A percentile compares a stretch with the other conserved stretches of the same genome.
phyloP scores from a whole-genome alignment of 2,797 vertebrate species.

The Squalus acanthias region DNA sequence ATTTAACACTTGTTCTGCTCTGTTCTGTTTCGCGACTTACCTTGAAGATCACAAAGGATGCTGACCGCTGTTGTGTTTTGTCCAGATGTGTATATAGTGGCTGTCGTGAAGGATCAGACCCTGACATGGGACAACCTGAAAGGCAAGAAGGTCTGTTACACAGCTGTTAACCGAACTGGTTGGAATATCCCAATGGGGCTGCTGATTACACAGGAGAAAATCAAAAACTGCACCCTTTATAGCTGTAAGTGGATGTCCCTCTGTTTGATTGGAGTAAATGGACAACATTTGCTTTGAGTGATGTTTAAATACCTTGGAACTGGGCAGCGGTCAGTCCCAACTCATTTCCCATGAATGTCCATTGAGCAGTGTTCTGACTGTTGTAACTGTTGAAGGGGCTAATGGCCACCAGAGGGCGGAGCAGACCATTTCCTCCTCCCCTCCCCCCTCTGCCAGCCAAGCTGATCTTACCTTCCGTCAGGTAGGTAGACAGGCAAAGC shows the following conservation, averaged over 20 bases:
- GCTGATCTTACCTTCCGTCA: neutral
- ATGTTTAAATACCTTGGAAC: neutral
- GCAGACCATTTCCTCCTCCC: neutral
- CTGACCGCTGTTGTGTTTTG: neutral
- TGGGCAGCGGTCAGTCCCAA: neutral
- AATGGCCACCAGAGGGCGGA: neutral
- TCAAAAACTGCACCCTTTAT: constrained; percentile 10
- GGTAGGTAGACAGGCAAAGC: no score
- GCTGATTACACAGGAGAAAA: constrained; percentile 33
- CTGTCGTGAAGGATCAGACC: constrained; percentile 26
- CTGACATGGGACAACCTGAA: constrained; percentile 24
- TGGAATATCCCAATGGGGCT: constrained; percentile 37
- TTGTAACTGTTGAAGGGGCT: neutral
- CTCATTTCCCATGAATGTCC: neutral
- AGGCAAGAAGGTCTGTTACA: constrained; percentile 32
- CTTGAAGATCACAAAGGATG: no score
- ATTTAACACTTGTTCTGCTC: neutral
- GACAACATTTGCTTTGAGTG: no score
- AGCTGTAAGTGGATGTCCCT: neutral
- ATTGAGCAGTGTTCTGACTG: neutral
- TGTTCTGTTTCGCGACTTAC: neutral
- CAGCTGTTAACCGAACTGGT: constrained; percentile 23
- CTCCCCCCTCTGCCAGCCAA: no score
- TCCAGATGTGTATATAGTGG: constrained; percentile 36
- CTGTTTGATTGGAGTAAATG: neutral